Percentiles rank a stretch among this genome's conserved stretches.
These are phyloP conservation scores for Campopleginae sp. DNA, from an alignment of 2,888 invertebrate genomes.

Conservation along the genomic window DNA sequence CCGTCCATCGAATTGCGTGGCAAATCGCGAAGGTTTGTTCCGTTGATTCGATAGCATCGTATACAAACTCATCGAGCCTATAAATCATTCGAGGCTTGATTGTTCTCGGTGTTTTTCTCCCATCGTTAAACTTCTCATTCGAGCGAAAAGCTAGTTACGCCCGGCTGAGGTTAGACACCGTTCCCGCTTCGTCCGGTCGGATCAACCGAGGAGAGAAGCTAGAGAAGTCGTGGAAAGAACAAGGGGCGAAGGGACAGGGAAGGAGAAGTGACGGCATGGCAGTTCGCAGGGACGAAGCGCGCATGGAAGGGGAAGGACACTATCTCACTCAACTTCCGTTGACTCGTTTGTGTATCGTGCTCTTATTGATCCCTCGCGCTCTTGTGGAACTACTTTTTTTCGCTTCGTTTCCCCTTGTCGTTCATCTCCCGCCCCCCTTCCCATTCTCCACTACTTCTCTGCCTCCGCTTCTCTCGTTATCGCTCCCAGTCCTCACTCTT, in stretches of 20 bases:
- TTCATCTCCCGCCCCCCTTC: slow-evolving; percentile 67
- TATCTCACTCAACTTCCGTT: slow-evolving; percentile 79
- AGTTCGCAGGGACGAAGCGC: slow-evolving; percentile 35
- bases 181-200: slow-evolving; percentile 46
- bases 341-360: slow-evolving; percentile 79
- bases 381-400: slow-evolving; percentile 63
- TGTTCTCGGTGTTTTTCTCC: slow-evolving; percentile 34
- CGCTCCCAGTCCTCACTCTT: slow-evolving; percentile 38
- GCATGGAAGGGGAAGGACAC: slow-evolving; percentile 71
- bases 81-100: slow-evolving; percentile 63
- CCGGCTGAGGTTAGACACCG: slow-evolving; percentile 70
- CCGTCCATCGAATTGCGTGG: not conserved
- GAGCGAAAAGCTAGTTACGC: slow-evolving; percentile 75
- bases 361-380: slow-evolving; percentile 79
- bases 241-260: slow-evolving; percentile 37
- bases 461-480: slow-evolving; percentile 35
- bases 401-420: slow-evolving; percentile 53
- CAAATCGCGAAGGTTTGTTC: not conserved
- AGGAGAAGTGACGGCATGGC: slow-evolving; percentile 63
- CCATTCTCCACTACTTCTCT: slow-evolving; percentile 22
- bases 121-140: slow-evolving; percentile 66
- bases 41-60: not conserved
- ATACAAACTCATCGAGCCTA: slow-evolving; percentile 1
- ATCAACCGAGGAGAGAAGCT: slow-evolving; percentile 48
- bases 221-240: slow-evolving; percentile 41